These are phyloP conservation scores for Hypotaenidia philippensis DNA, from an alignment of 2,797 vertebrate genomes.

Conservation along the genomic window DNA sequence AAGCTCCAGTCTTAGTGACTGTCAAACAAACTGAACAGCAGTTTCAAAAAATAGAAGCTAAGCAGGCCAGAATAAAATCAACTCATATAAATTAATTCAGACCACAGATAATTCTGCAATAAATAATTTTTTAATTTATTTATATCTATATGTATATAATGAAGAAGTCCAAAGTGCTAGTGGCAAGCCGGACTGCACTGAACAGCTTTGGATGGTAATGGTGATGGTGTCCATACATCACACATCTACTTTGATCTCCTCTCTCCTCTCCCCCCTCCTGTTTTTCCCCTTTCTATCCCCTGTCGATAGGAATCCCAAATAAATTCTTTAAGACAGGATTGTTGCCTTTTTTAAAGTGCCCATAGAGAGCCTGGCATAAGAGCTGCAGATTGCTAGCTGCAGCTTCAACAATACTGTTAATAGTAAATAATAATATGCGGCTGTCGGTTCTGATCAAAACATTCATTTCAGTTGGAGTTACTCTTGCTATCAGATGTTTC, in stretches of 20 bases:
- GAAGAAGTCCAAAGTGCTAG: background rate
- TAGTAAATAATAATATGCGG: background rate
- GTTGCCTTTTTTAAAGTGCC: background rate
- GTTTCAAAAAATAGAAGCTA: background rate
- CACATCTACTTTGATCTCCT: background rate
- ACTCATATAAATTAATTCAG: background rate
- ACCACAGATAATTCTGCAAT: background rate
- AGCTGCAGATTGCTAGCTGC: background rate
- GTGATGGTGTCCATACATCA: background rate
- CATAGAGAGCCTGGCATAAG: background rate
- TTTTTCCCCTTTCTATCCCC: background rate
- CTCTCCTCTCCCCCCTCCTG: background rate
- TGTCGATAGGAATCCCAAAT: background rate
- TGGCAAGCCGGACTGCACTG: background rate
- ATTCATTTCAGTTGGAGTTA: background rate
- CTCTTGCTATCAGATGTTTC: constrained; percentile 28
- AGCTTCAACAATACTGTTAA: background rate
- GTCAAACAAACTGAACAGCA: background rate
- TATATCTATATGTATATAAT: background rate
- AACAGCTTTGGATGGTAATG: background rate
- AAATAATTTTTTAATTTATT: background rate
- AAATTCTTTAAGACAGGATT: background rate
- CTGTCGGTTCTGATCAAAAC: constrained; percentile 19
- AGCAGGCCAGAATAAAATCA: background rate
- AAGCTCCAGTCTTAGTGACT: background rate